A percentile compares a stretch with the other conserved stretches of the same genome.
Conservation (phyloP, 2,797 vertebrate genomes). For the Sebastes itinus region DNA sequence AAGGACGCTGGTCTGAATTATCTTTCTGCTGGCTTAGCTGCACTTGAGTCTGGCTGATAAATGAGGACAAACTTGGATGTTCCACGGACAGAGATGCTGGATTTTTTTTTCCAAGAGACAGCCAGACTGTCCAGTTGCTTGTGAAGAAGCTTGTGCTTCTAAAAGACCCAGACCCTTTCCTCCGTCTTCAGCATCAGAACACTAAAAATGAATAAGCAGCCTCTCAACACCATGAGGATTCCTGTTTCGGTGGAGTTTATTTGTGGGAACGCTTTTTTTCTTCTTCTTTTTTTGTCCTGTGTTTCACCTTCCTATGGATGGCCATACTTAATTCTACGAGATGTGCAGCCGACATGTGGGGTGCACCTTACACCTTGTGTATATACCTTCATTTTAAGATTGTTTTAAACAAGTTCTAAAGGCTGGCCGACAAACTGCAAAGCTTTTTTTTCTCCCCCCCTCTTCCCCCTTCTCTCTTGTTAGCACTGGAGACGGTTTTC, state of each 20-base stretch:
- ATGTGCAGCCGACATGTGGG: conserved; percentile 63
- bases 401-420: conserved; percentile 88
- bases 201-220: conserved; percentile 74
- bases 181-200: conserved; percentile 78
- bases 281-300: conserved; percentile 20
- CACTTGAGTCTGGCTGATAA: conserved; percentile 59
- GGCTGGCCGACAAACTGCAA: conserved; percentile 88
- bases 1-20: conserved; percentile 49
- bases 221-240: conserved; percentile 69
- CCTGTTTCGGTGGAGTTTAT: conserved; percentile 61
- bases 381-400: conserved; percentile 86
- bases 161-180: conserved; percentile 73
- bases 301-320: conserved; percentile 74
- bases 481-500: conserved; percentile 72
- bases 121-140: conserved; percentile 65
- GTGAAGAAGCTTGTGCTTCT: conserved; percentile 65
- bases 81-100: conserved; percentile 71
- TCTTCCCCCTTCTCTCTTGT: conserved; percentile 41
- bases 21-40: conserved; percentile 53
- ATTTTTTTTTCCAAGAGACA: conserved; percentile 59
- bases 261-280: conserved; percentile 33
- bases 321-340: conserved; percentile 73
- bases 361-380: conserved; percentile 80
- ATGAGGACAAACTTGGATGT: conserved; percentile 68
- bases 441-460: not conserved